Base-by-base conservation (phyloP, 2,113 vertebrate species). In the Hippocampus comes region DNA sequence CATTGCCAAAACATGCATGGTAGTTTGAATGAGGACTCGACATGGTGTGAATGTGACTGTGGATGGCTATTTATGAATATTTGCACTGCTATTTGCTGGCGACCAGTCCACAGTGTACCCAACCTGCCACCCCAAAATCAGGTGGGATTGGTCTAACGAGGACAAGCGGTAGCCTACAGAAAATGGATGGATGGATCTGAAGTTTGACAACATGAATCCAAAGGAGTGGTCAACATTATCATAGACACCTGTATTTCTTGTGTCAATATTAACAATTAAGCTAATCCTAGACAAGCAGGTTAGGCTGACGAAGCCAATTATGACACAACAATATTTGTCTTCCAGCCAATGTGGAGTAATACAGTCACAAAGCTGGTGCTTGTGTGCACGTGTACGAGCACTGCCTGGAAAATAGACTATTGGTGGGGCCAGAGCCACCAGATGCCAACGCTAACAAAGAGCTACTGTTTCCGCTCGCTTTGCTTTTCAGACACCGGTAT, bases 71-170 rank as follows among this genome's bases (percentile, higher is more conserved):
- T n/a, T n/a, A 56, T 56, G n/a, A n/a, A n/a, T 56, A n/a, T 56
- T 10, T 59, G 25, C 12, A 6, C 23, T 59, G 57, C 57, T 12
- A 17, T 59, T 59, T 59, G 57, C 23, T 59, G 57, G 57, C 5
- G 27, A 59, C 23, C 12, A 27, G 2, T 59, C 57, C 23, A 59
- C 4, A 4, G 14, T 5, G 56, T 25, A 14, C 9, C 56, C 56
- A 5, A 27, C 23, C 23, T 59, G 57, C 30, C 5, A 9, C 57
- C 34, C 12, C 25, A 85, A 65, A 71, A 59, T 41, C 70, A 78
- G 72, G 42, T 68, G 27, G 51, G 6, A 53, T 49, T 12, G 9
- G 27, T 12, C 25, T 42, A n/a, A 65, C 21, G 42, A 43, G 25
- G 15, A 67, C 14, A 48, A 25, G 6, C 5, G n/a, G 43, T 43